A percentile compares a stretch with the other conserved stretches of the same genome.
Conservation (phyloP, 2,113 vertebrate genomes). For the Ramphastos sulfuratus region DNA sequence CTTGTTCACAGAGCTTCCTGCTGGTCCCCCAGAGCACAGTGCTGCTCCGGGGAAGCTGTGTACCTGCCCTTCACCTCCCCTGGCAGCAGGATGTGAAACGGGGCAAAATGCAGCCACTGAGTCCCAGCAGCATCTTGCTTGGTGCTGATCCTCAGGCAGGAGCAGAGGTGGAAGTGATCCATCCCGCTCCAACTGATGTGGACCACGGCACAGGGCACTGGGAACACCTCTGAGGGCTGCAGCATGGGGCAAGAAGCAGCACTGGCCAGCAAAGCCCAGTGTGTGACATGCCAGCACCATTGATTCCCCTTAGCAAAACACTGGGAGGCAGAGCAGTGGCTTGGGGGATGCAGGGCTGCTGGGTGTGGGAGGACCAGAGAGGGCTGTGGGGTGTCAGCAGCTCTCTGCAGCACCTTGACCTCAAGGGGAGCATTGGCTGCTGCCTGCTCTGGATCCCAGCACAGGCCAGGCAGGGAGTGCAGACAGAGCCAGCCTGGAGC, state of each 20-base stretch:
- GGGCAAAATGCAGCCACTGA: accelerated
- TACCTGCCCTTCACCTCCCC: not conserved
- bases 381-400: not conserved
- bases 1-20: not conserved
- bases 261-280: not conserved
- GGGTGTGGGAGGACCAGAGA: accelerated
- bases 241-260: not conserved
- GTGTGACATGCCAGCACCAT: not conserved
- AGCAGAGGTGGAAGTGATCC: not conserved
- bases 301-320: not conserved
- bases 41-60: not conserved
- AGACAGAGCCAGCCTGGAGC: not conserved
- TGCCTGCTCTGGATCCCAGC: not conserved
- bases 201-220: accelerated
- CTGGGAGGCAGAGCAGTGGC: not conserved
- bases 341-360: not conserved
- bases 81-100: not conserved
- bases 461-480: not conserved
- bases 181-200: accelerated
- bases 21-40: not conserved
- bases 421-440: accelerated
- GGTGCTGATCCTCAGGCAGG: not conserved
- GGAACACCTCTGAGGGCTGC: accelerated
- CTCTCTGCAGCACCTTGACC: not conserved
- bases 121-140: not conserved